Evolutionary conservation across 2,113 vertebrate species (phyloP).

Genomic region (Myrmecophaga tridactyla): DNA sequence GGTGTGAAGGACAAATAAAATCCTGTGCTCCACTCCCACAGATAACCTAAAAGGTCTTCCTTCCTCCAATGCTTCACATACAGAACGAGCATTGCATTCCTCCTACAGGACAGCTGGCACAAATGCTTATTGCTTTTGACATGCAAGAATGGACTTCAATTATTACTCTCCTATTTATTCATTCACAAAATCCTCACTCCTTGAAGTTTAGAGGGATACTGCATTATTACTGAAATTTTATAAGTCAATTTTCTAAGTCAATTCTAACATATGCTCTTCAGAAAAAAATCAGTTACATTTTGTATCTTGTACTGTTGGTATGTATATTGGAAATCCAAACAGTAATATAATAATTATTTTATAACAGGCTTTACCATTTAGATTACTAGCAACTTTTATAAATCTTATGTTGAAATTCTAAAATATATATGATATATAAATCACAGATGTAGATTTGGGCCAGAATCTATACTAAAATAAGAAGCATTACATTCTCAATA

Average conservation of each 20-base stretch:
- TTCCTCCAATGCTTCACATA: not conserved
- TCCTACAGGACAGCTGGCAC: not conserved
- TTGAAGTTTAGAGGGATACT: not conserved
- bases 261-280: not conserved
- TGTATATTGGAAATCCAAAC: not conserved
- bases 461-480: constrained; percentile 11
- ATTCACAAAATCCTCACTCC: not conserved
- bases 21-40: not conserved
- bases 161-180: not conserved
- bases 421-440: not conserved
- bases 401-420: not conserved
- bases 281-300: constrained; percentile 4
- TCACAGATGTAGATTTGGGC: not conserved
- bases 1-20: not conserved
- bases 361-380: not conserved
- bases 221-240: not conserved
- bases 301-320: not conserved
- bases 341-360: constrained; percentile 1
- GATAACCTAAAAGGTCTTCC: not conserved
- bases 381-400: not conserved
- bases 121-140: not conserved
- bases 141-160: not conserved
- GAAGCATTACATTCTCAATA: not conserved
- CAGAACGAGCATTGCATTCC: not conserved
- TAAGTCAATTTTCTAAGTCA: not conserved